A percentile compares a stretch with the other conserved stretches of the same genome.
Conservation (phyloP, 2,888 invertebrate species). For the Caenorhabditis sulstoni region DNA sequence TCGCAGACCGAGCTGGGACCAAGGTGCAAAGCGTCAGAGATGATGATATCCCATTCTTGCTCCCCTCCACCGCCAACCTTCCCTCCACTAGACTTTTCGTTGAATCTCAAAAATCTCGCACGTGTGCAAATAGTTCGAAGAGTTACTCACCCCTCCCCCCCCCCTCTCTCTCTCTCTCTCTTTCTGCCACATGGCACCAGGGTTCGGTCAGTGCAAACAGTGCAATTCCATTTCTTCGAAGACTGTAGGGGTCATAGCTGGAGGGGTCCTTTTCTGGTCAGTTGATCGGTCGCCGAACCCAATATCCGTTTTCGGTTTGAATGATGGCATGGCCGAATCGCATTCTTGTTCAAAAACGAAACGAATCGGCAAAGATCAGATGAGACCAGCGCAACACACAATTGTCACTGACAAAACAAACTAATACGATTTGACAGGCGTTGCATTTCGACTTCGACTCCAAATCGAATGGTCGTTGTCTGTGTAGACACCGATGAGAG, state of each 20-base stretch:
- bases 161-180: no score
- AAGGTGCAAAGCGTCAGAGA: slow-evolving; percentile 61
- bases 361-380: slow-evolving; percentile 18
- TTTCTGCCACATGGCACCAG: slow-evolving; percentile 29
- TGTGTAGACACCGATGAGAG: no score
- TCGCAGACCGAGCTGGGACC: slow-evolving; percentile 42
- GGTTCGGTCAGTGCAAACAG: slow-evolving; percentile 50
- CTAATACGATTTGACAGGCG: slow-evolving; percentile 34
- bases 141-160: no score
- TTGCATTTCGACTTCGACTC: background rate
- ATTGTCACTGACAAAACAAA: background rate
- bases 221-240: background rate
- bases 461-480: no score
- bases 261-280: slow-evolving; percentile 1
- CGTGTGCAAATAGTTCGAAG: slow-evolving; percentile 57
- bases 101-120: slow-evolving; percentile 31
- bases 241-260: background rate
- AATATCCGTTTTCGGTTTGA: background rate
- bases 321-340: background rate
- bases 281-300: slow-evolving; percentile 1
- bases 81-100: slow-evolving; percentile 1
- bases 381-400: slow-evolving; percentile 23
- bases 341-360: no score
- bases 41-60: slow-evolving; percentile 5
- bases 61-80: no score